Conservation (phyloP, 2,797 vertebrate genomes). For the Pangasius krempfi region DNA sequence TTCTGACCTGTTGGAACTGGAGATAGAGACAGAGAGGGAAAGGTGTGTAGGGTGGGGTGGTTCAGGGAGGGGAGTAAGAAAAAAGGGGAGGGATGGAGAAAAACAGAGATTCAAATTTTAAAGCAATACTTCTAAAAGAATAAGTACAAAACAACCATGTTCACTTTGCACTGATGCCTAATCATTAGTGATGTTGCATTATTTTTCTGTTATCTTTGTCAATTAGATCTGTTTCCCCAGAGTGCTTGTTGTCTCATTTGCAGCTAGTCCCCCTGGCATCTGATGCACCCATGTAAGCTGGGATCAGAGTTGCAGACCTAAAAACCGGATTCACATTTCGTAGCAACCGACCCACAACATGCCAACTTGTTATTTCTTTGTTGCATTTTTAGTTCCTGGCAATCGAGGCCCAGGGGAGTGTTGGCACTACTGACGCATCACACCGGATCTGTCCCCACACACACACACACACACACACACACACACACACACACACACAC, state of each 20-base stretch:
- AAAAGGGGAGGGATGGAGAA: slow-evolving; percentile 18
- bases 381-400: slow-evolving; percentile 54
- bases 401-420: slow-evolving; percentile 25
- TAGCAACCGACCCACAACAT: slow-evolving; percentile 42
- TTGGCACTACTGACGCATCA: slow-evolving; percentile 44
- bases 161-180: neutral
- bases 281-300: slow-evolving; percentile 24
- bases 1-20: slow-evolving; percentile 99
- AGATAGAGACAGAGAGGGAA: slow-evolving; percentile 60
- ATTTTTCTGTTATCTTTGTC: slow-evolving; percentile 32
- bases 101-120: slow-evolving; percentile 37
- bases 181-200: slow-evolving; percentile 1
- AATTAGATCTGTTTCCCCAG: slow-evolving; percentile 14
- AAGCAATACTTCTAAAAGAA: neutral
- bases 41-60: slow-evolving; percentile 40
- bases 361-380: slow-evolving; percentile 56
- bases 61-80: neutral
- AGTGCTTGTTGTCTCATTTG: slow-evolving; percentile 34
- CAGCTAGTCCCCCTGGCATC: slow-evolving; percentile 11
- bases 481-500: slow-evolving; percentile 22
- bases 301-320: slow-evolving; percentile 42
- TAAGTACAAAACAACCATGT: neutral
- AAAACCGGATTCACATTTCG: slow-evolving; percentile 44
- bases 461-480: slow-evolving; percentile 28
- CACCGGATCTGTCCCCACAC: slow-evolving; percentile 38